A percentile compares a stretch with the other conserved stretches of the same genome.
Conservation (phyloP, 1,140 invertebrate species). For the Drosophila bipectinata region DNA sequence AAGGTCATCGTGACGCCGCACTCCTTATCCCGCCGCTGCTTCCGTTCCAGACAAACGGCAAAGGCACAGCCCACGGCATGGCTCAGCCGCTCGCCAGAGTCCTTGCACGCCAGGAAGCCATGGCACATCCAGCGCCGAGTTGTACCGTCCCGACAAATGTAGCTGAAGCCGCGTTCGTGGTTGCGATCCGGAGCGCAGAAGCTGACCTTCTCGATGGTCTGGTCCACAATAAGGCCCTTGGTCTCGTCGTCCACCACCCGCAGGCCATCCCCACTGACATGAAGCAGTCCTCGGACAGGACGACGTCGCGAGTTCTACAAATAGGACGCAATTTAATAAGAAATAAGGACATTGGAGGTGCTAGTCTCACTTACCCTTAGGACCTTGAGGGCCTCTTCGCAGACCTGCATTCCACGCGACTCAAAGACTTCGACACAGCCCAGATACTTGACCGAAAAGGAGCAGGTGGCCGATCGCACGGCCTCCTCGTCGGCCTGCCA, state of each 20-base stretch:
- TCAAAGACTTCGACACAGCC: conserved; percentile 99
- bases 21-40: conserved; percentile 98
- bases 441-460: conserved; percentile 99
- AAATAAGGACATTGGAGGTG: not conserved
- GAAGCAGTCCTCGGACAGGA: conserved; percentile 94
- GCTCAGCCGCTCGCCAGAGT: conserved; percentile 98
- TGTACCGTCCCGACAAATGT: conserved; percentile 87
- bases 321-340: not conserved
- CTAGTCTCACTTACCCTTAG: conserved; percentile 88
- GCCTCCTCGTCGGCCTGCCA: conserved; percentile 99
- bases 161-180: conserved; percentile 97
- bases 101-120: conserved; percentile 97
- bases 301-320: conserved; percentile 93
- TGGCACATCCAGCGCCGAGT: conserved; percentile 99
- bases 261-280: conserved; percentile 98
- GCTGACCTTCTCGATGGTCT: conserved; percentile 99
- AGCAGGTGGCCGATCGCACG: conserved; percentile 97
- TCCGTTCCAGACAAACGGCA: conserved; percentile 98
- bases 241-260: conserved; percentile 99
- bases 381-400: conserved; percentile 99
- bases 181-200: conserved; percentile 99
- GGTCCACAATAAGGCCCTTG: conserved; percentile 99
- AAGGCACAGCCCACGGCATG: conserved; percentile 99
- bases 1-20: conserved; percentile 97
- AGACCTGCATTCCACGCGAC: conserved; percentile 99